Conservation (phyloP, 1,140 invertebrate species). For the Solenopsis fugax region DNA sequence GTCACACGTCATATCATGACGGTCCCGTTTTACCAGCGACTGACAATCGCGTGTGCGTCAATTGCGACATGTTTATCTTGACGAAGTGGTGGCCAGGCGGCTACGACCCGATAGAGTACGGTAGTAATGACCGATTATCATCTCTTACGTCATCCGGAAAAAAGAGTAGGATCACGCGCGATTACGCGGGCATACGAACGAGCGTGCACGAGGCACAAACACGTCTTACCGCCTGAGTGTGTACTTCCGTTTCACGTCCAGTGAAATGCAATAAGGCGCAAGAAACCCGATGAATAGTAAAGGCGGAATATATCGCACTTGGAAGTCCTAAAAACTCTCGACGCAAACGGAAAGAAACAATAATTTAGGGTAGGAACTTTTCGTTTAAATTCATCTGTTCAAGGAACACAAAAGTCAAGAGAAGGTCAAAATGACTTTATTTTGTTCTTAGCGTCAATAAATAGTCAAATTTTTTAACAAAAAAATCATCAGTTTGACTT, state of each 20-base stretch:
- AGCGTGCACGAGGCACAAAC: background rate
- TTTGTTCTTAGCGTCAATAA: no score
- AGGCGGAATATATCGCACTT: background rate
- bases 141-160: conserved; percentile 3
- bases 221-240: background rate
- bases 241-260: background rate
- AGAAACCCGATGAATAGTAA: no score
- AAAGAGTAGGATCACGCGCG: conserved; percentile 1
- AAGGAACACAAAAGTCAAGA: no score
- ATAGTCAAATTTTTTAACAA: no score
- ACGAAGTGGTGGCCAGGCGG: background rate
- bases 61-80: background rate
- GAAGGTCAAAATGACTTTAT: no score
- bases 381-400: no score
- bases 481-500: no score
- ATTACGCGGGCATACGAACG: background rate
- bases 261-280: background rate
- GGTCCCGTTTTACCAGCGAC: background rate
- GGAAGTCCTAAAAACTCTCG: background rate
- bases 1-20: background rate
- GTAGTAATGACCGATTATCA: conserved; percentile 27
- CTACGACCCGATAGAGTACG: background rate
- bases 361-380: no score
- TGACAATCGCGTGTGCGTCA: background rate
- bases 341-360: background rate